Percentiles rank a stretch among this genome's conserved stretches.
phyloP scores from a whole-genome alignment of 2,797 vertebrate genomes.

The Zalophus californianus region DNA sequence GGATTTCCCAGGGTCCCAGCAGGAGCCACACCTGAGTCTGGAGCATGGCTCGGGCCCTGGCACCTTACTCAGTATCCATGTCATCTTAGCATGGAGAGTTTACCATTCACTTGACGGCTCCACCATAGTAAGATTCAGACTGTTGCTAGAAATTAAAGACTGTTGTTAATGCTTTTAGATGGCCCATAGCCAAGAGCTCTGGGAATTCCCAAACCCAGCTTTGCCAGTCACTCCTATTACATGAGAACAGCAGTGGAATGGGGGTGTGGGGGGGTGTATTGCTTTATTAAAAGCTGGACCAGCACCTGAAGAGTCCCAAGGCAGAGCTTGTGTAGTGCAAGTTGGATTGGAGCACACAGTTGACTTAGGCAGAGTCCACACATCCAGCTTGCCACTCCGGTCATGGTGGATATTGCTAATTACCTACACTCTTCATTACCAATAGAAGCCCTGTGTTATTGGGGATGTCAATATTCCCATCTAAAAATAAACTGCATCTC shows the following conservation, averaged over 20 bases:
- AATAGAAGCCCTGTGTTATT: background rate
- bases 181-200: background rate
- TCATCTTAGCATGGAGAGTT: background rate
- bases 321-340: background rate
- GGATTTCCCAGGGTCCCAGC: background rate
- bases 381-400: background rate
- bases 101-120: background rate
- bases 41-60: background rate
- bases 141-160: background rate
- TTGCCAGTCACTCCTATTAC: background rate
- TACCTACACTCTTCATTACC: background rate
- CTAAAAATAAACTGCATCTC: background rate
- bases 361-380: background rate
- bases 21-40: background rate
- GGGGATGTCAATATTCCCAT: background rate
- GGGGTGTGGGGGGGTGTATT: background rate
- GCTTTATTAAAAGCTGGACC: background rate
- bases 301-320: background rate
- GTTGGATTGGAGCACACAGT: background rate
- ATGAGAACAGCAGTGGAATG: background rate
- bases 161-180: background rate
- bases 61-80: background rate
- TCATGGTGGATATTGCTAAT: background rate
- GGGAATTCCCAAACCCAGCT: background rate
- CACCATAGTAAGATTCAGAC: background rate